These are phyloP conservation scores for Valencia hispanica DNA, from an alignment of 2,797 vertebrate genomes.

Conservation along the genomic window DNA sequence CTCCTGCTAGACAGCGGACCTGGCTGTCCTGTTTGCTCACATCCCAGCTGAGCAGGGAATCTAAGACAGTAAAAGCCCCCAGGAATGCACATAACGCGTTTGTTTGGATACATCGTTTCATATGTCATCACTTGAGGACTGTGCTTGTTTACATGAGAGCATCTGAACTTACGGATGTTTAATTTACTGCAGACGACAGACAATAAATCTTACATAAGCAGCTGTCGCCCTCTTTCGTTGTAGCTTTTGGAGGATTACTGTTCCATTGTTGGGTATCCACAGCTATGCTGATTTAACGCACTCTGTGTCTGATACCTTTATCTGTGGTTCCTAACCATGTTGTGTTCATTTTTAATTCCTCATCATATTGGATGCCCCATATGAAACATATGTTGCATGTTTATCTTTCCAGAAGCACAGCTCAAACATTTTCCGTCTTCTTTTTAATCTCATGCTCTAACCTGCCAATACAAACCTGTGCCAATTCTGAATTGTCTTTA, in stretches of 20 bases:
- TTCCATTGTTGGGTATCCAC: constrained; percentile 78
- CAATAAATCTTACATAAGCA: constrained; percentile 80
- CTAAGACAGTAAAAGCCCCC: constrained; percentile 49
- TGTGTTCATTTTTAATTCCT: neutral
- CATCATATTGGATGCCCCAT: neutral
- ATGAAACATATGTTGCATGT: neutral
- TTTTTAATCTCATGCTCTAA: neutral
- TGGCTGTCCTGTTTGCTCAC: constrained; percentile 43
- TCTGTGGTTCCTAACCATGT: neutral
- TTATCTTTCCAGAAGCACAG: neutral
- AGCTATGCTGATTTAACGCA: constrained; percentile 79
- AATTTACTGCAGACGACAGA: constrained; percentile 67
- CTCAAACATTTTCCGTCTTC: neutral
- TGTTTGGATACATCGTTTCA: constrained; percentile 34
- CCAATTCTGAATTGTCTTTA: neutral
- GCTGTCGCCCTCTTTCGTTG: constrained; percentile 79
- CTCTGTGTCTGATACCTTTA: neutral
- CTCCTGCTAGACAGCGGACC: constrained; percentile 24
- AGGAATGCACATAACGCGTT: constrained; percentile 62
- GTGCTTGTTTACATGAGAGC: constrained; percentile 14
- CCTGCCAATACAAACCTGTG: too few relatives aligned
- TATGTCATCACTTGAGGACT: constrained; percentile 54
- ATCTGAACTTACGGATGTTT: constrained; percentile 52
- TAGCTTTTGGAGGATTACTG: constrained; percentile 81
- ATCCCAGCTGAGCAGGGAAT: constrained; percentile 28